A percentile compares a stretch with the other conserved stretches of the same genome.
Conservation (phyloP, 2,888 invertebrate species). For the Eristalis arbustorum region DNA sequence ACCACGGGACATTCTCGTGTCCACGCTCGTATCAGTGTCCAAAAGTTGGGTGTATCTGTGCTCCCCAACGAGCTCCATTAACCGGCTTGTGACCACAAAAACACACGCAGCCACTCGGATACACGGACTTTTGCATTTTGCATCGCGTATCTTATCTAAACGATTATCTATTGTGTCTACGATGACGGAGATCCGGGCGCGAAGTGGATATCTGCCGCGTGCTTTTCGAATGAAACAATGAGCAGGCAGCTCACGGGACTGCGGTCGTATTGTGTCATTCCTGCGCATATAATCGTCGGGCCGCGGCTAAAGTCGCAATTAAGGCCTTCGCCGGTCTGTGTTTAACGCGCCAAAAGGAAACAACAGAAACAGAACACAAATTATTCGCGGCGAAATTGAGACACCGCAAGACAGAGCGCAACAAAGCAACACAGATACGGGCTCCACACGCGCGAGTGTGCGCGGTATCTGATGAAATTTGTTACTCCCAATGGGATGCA, state of each 20-base stretch:
- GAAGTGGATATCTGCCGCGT: conserved; percentile 25
- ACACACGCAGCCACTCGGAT: conserved; percentile 38
- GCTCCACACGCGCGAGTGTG: conserved; percentile 6
- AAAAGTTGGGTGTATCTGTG: conserved; percentile 20
- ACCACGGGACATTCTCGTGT: conserved; percentile 30
- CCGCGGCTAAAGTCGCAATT: conserved; percentile 51
- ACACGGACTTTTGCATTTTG: conserved; percentile 32
- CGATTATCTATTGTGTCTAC: conserved; percentile 68
- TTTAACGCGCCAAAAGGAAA: neutral
- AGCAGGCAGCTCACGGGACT: neutral
- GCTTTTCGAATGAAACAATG: neutral
- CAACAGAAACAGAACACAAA: conserved; percentile 10
- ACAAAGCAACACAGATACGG: conserved; percentile 29
- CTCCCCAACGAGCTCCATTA: conserved; percentile 54
- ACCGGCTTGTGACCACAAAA: conserved; percentile 28
- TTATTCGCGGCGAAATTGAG: conserved; percentile 62
- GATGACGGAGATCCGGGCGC: conserved; percentile 48
- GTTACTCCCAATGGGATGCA: conserved; percentile 63
- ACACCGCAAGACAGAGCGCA: conserved; percentile 37
- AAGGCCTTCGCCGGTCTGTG: conserved; percentile 53
- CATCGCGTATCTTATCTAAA: conserved; percentile 66
- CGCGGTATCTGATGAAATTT: conserved; percentile 65
- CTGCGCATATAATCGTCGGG: conserved; percentile 22
- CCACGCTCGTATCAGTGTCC: conserved; percentile 55
- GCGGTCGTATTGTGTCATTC: conserved; percentile 64